These are phyloP conservation scores for Drosophila infuscata DNA, from an alignment of 2,888 invertebrate genomes.

Conservation along the genomic window DNA sequence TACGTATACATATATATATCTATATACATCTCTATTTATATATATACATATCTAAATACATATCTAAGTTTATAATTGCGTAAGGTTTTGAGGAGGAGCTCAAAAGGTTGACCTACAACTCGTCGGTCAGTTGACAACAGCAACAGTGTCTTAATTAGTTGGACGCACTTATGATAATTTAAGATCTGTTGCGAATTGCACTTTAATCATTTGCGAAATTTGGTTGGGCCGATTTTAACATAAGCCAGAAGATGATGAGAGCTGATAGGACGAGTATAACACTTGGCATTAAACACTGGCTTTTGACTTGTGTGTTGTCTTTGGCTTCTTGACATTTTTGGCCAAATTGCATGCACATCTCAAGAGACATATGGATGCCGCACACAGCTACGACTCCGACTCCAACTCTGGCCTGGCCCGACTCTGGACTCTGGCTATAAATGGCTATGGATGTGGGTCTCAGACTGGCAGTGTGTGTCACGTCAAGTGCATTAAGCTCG, in stretches of 20 bases:
- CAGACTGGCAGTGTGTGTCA: slow-evolving; percentile 22
- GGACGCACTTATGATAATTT: slow-evolving; percentile 40
- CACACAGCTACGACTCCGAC: background rate
- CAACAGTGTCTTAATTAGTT: slow-evolving; percentile 63
- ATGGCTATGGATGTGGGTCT: background rate
- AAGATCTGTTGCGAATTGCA: slow-evolving; percentile 34
- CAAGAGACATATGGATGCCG: slow-evolving; percentile 6
- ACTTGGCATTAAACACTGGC: slow-evolving; percentile 13
- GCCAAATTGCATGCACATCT: slow-evolving; percentile 20
- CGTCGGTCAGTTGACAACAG: slow-evolving; percentile 22
- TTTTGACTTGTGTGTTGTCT: slow-evolving; percentile 35
- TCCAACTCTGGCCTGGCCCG: background rate
- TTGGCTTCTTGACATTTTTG: slow-evolving; percentile 29
- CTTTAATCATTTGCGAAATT: slow-evolving; percentile 31
- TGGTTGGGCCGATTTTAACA: slow-evolving; percentile 34
- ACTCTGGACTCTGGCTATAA: background rate
- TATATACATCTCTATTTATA: background rate
- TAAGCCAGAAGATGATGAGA: slow-evolving; percentile 18
- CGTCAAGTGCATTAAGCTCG: slow-evolving; percentile 66
- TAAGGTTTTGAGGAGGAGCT: slow-evolving; percentile 26
- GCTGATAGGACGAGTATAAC: slow-evolving; percentile 4
- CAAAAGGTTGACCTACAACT: slow-evolving; percentile 67
- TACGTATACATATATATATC: background rate
- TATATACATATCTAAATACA: background rate
- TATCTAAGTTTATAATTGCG: background rate